These are phyloP conservation scores for Drosophila busckii DNA, from an alignment of 1,140 invertebrate genomes.

Conservation along the genomic window DNA sequence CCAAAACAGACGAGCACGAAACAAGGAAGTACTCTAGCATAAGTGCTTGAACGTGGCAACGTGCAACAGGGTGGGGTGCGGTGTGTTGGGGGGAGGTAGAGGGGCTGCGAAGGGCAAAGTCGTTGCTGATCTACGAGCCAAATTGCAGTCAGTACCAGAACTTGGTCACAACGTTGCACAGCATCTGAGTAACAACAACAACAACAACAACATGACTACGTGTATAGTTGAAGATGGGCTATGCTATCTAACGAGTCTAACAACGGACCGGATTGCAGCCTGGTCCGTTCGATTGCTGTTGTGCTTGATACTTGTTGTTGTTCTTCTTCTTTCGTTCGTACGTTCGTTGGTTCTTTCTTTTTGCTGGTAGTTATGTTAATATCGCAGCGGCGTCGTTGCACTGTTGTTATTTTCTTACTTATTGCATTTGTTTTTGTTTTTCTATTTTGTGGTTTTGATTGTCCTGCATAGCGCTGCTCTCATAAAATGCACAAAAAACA, in stretches of 20 bases:
- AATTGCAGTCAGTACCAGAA: conserved; percentile 60
- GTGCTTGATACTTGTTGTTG: conserved; percentile 23
- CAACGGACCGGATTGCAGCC: conserved; percentile 51
- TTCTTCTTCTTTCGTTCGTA: not conserved
- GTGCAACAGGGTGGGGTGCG: not conserved
- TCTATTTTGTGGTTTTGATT: conserved; percentile 40
- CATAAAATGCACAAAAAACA: no score
- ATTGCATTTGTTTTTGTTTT: conserved; percentile 20
- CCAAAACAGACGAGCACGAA: conserved; percentile 60
- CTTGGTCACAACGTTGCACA: conserved; percentile 56
- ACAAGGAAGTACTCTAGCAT: conserved; percentile 66
- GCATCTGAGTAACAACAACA: no score
- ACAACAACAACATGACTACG: no score
- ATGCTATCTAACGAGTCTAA: conserved; percentile 65
- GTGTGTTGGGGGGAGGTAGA: not conserved
- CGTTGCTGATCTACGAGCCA: conserved; percentile 33
- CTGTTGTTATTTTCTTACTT: conserved; percentile 20
- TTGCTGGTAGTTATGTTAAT: conserved; percentile 68
- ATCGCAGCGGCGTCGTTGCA: conserved; percentile 41
- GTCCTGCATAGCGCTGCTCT: conserved; percentile 21
- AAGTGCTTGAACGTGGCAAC: conserved; percentile 26
- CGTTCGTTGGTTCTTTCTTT: conserved; percentile 7
- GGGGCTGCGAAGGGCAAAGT: not conserved
- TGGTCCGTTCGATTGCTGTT: conserved; percentile 33
- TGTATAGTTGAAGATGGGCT: conserved; percentile 38